Base-by-base conservation (phyloP, 92 coral and sea anemone species). In the Phenganax marumi region DNA sequence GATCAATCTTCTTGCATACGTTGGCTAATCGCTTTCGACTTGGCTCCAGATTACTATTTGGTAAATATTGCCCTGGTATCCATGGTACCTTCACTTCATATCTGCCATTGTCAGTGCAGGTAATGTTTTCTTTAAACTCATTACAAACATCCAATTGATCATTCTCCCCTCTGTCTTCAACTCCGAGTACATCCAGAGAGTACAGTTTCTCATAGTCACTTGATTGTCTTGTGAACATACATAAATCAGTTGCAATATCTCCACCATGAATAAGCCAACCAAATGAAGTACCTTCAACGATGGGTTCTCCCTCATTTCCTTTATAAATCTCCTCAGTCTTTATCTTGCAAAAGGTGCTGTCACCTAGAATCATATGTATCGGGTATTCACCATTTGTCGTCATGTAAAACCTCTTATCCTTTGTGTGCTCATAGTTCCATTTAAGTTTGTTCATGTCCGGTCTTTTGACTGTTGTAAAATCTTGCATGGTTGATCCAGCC, bases 241-340 rank as follows among this genome's bases (percentile, higher is more conserved):
- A 49, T 6, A 50, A 14, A 46, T 73, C 50, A 10, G 3, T 73
- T 8, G 77, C 68, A 54, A 43, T 73, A 73, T 84, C 87, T 50
- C 84, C 86, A 23, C 87, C 87, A 70, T 87, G 87, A n/a, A 83
- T 54, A 1, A 76, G 62, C 87, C 90, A 87, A n/a, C 84, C 87
- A 61, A 87, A 87, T 1, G 84, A 74, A 19, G 87, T 87, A n/a
- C 81, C 90, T 51, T 83, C 87, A 17, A 75, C 87, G 14, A 87
- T 50, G 0, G 90, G 87, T 14, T 87, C 84, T 69, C 87, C 90
- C 1, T 84, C 77, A 7, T 75, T 55, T n/a, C 87, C 86, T 64
- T 86, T 82, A 63, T 53, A 82, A 21, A 75, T 68, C 16, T 70
- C 58, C 73, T 86, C 82, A 4, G 87, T 86, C 84, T 75, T 82